Conservation (phyloP, 1,140 invertebrate genomes). For the Leptinotarsa defecta region DNA sequence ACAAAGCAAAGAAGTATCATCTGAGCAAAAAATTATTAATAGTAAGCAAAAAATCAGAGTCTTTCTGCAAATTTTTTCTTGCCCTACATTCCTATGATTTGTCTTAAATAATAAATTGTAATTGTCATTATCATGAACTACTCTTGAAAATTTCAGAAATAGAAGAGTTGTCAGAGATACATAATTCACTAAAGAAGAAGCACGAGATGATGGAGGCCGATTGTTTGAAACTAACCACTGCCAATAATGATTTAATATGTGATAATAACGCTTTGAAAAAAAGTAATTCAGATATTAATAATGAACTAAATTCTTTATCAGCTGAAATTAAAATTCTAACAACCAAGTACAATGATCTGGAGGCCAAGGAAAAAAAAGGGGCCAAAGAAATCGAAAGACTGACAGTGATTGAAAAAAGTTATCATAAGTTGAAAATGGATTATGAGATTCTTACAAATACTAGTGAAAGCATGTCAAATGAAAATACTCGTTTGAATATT, state of each 20-base stretch:
- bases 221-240: conserved; percentile 10
- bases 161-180: conserved; percentile 22
- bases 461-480: neutral
- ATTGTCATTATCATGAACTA: neutral
- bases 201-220: conserved; percentile 19
- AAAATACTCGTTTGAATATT: neutral
- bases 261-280: conserved; percentile 21
- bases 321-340: neutral
- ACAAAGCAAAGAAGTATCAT: no score
- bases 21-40: no score
- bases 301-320: neutral
- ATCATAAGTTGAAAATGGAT: neutral
- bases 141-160: conserved; percentile 23
- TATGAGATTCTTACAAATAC: neutral
- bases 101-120: no score
- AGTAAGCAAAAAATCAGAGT: no score
- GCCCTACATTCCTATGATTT: no score
- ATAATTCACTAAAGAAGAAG: conserved; percentile 18
- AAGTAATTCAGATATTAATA: neutral
- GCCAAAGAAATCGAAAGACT: neutral
- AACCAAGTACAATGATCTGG: neutral
- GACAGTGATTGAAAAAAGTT: neutral
- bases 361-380: conserved; percentile 11
- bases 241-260: neutral
- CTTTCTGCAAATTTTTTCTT: no score